Evolutionary conservation across 1,140 invertebrate species (phyloP), one percentile per base, ranked within the genome.

Genomic region (Bombyx mori): DNA sequence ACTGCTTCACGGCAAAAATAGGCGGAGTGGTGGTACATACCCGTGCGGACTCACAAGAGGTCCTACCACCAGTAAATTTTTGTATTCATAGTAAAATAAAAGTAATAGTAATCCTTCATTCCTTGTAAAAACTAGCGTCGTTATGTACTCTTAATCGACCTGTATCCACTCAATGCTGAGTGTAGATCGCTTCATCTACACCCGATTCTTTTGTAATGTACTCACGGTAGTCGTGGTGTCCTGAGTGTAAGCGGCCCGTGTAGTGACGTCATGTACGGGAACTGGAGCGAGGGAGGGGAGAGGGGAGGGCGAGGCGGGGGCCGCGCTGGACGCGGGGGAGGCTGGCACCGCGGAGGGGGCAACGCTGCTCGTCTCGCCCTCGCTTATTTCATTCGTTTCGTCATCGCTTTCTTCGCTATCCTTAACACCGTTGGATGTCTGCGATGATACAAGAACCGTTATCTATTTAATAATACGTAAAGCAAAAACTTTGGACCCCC

Each of bases 371-470:
- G 66, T 59, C 51, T 78, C 70, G 7, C 70, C 69, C 50, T 81
- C 77, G 45, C 62, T 75, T 50, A 66, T 62, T 57, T 83, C 79
- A 53, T 73, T 75, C 8, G 92, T 90, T 63, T 92, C 90, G 67
- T 92, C 91, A 61, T 92, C 91, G 60, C 91, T 89, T 69, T 93
- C 92, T 58, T 90, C 89, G 60, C 69, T 82, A 49, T 84, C 81
- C 53, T 84, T 84, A 2, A 86, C 71, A 10, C 79, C 79, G 50
- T 78, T 84, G 46, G 79, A 78, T 1, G 83, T 83, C 83, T 86
- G 60, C 26, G 57, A 1, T 5, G 26, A 35, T 35, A 35, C 26
- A 35, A 35, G 4, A 35, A 35, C 4, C 12, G 12, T 18, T 18
- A 18, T 18, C 12, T 18, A 18, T 18, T 18, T 18, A 18, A 18